Base-by-base conservation (phyloP, 2,888 invertebrate genomes). In the Frankliniella intonsa region DNA sequence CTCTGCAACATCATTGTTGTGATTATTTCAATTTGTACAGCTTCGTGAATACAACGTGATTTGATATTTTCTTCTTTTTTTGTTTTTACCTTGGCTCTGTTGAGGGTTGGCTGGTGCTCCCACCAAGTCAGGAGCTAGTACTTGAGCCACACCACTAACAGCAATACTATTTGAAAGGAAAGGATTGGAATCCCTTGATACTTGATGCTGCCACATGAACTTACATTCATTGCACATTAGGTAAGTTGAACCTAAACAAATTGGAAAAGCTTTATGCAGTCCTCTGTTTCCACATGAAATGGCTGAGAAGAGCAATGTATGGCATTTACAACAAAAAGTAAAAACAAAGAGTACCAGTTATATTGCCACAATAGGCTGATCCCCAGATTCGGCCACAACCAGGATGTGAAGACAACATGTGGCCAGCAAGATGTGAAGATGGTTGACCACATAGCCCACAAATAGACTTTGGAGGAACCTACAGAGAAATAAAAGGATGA, bases 321-420 rank as follows among this genome's bases (percentile, higher is more conserved):
- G 38, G 38, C 38, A 38, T 38, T 2, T 38, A 38, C 38, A 38
- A n/a, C n/a, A n/a, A n/a, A 38, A 38, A 3, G 38, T 38, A 38
- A 5, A 38, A 55, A 22, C 17, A 83, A 27, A 22, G n/a, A n/a
- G n/a, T n/a, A 87, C 88, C 88, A 84, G 87, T 86, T 81, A 87
- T 87, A 83, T 89, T 89, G 27, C 91, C 91, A 85, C 91, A 91
- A 81, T 87, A 87, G 3, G 89, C 90, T 82, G 89, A 88, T 84
- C 88, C 86, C 88, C 89, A 87, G 83, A 88, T 85, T 8, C 89
- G 86, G 65, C 90, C 90, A 87, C 91, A 92, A 8, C 92, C 92
- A 14, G 90, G 90, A 86, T 91, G 91, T 19, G 88, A 86, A 0
- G 87, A 86, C 50, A 88, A 86, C 89, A 91, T 89, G 85, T 91